A percentile compares a stretch with the other conserved stretches of the same genome.
These are phyloP conservation scores for Heliconius charithonia DNA, from an alignment of 2,888 invertebrate species.

Conservation along the genomic window DNA sequence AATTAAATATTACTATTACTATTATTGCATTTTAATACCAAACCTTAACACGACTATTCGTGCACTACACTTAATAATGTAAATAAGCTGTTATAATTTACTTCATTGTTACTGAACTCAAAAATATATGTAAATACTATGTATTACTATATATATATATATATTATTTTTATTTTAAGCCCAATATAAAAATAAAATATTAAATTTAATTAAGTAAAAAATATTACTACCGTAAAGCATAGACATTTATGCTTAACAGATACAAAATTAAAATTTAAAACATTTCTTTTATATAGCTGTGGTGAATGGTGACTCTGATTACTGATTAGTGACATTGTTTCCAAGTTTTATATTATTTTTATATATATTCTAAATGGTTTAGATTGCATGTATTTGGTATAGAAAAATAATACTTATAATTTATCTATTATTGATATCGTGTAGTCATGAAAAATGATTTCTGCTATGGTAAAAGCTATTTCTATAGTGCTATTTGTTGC, in stretches of 20 bases:
- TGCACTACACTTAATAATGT: too few species aligned
- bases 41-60: not conserved
- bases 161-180: too few species aligned
- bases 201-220: not conserved
- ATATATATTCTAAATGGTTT: not conserved
- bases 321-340: slow-evolving; percentile 14
- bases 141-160: too few species aligned
- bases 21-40: too few species aligned
- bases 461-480: slow-evolving; percentile 54
- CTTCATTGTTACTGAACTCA: too few species aligned
- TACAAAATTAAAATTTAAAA: not conserved
- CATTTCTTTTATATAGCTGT: not conserved
- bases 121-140: too few species aligned
- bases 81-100: not conserved
- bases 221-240: not conserved
- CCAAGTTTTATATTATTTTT: not conserved
- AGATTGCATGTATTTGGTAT: not conserved
- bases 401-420: not conserved
- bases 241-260: not conserved
- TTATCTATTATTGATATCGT: slow-evolving; percentile 11
- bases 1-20: too few species aligned
- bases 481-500: slow-evolving; percentile 56
- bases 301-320: slow-evolving; percentile 3
- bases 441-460: slow-evolving; percentile 64
- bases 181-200: too few species aligned